Evolutionary conservation across 2,113 vertebrate species (phyloP), one percentile per base, ranked within the genome.

Genomic region (Sitta europaea): DNA sequence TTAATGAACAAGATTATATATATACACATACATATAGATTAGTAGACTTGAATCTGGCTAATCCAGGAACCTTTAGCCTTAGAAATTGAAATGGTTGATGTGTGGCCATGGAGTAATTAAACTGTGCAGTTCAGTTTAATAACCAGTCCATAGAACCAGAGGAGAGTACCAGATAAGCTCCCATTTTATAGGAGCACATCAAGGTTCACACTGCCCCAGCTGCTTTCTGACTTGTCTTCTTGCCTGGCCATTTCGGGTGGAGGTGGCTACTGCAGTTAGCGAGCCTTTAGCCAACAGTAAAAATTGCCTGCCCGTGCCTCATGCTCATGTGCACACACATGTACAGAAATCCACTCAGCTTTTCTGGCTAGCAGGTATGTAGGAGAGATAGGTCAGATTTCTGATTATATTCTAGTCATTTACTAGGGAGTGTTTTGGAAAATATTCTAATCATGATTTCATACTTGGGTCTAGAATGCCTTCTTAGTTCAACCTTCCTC

Each of bases 371-470:
- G n/a, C 28, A 84, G 77, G 25, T 75, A 81, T 17, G 20, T 17
- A 83, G 65, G 36, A 88, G 72, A 67, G 38, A 59, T 59, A 47
- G 55, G 67, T n/a, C 88, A 94, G 58, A 70, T 90, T 86, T 71
- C 68, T 59, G n/a, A 10, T 73, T 51, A 67, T 63, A 21, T 70
- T 86, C 43, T 51, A 90, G 76, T 68, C 63, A 28, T 68, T 77
- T 70, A 55, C 54, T 83, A 88, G 48, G 75, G 82, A 79, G 51
- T 84, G 88, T 77, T 88, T 80, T 86, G 92, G 91, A 94, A 92
- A 92, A 86, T 71, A 89, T 51, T 90, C 82, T 88, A 94, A 74
- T 93, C 16, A 31, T 92, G 84, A 84, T 92, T 94, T 90, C 88
- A 83, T 91, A 77, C 58, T 90, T 86, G 92, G 42, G 68, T 92